Conservation (phyloP, 2,113 vertebrate genomes). For the Sturnus vulgaris region DNA sequence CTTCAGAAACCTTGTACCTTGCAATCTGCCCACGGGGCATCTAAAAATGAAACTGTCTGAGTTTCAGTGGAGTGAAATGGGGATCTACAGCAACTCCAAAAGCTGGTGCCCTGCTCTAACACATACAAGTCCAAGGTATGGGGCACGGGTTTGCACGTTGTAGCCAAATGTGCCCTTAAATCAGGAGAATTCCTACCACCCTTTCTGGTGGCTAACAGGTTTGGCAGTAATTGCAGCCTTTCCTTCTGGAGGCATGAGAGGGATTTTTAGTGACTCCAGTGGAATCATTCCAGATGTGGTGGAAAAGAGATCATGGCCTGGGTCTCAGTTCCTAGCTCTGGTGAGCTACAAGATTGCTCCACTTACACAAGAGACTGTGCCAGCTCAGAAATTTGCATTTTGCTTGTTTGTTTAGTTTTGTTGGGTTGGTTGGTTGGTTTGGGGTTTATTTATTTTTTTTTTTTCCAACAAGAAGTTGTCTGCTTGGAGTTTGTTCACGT, state of each 20-base stretch:
- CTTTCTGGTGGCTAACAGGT: not conserved
- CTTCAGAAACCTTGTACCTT: not conserved
- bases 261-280: not conserved
- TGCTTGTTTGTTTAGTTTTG: not conserved
- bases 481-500: not conserved
- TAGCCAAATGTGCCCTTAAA: not conserved
- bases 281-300: conserved; percentile 21
- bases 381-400: not conserved
- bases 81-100: not conserved
- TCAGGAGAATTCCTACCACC: not conserved
- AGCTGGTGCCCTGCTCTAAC: not conserved
- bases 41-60: not conserved
- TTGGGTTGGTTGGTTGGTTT: not conserved
- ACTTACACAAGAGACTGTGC: not conserved
- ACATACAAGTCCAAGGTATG: accelerated
- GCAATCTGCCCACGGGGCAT: not conserved
- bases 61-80: not conserved
- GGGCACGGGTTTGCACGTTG: not conserved
- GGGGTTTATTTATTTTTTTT: not conserved
- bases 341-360: not conserved
- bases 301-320: not conserved
- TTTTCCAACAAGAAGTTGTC: accelerated
- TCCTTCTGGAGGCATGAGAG: not conserved
- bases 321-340: not conserved
- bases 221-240: not conserved